Conservation (phyloP, 1,140 invertebrate genomes). For the Drosophila ohnishii region DNA sequence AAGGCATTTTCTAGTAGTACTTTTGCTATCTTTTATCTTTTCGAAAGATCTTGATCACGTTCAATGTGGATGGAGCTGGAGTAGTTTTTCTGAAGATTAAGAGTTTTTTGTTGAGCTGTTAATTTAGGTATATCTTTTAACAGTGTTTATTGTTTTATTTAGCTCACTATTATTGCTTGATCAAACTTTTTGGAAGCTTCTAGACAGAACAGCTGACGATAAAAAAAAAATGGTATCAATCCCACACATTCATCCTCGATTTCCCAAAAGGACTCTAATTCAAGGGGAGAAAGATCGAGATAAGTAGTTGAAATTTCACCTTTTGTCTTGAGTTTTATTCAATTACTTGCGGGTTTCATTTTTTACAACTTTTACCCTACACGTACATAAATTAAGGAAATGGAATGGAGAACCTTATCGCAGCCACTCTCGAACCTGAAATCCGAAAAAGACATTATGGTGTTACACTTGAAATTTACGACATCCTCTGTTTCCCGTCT, state of each 20-base stretch:
- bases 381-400: conserved; percentile 45
- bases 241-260: conserved; percentile 22
- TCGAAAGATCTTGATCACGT: conserved; percentile 64
- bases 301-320: conserved; percentile 50
- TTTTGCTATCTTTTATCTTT: conserved; percentile 43
- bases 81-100: background rate
- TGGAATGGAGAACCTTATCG: conserved; percentile 38
- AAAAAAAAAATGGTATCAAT: conserved; percentile 12
- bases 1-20: conserved; percentile 50
- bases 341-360: conserved; percentile 69
- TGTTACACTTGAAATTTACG: conserved; percentile 80
- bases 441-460: conserved; percentile 56
- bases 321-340: conserved; percentile 69
- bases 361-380: conserved; percentile 60
- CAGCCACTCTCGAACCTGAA: conserved; percentile 32
- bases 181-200: background rate
- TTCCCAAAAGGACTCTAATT: background rate
- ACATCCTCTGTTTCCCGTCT: conserved; percentile 64
- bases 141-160: background rate
- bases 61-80: conserved; percentile 2
- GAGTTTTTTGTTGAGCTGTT: background rate
- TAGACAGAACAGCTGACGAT: background rate
- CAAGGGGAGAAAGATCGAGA: conserved; percentile 19
- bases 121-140: background rate
- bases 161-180: too few species aligned